Conservation (phyloP, 2,113 vertebrate species). For the Poecilia latipinna region DNA sequence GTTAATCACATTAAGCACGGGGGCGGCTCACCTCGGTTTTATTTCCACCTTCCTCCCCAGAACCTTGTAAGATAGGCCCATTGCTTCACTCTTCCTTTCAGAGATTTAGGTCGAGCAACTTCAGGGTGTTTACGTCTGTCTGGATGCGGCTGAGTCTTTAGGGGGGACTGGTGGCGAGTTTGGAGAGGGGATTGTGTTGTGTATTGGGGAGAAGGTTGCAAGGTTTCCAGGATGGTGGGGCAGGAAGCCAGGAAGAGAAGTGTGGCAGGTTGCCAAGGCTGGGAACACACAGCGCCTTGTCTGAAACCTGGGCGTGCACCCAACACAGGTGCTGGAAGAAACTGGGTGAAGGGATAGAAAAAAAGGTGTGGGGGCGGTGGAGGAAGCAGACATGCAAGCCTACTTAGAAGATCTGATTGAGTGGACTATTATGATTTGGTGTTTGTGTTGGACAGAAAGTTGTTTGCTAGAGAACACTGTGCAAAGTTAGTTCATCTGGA, state of each 20-base stretch:
- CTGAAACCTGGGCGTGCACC: conserved; percentile 69
- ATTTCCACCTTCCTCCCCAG: conserved; percentile 36
- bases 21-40: conserved; percentile 56
- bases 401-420: conserved; percentile 51
- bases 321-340: conserved; percentile 81
- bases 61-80: conserved; percentile 11
- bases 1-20: conserved; percentile 63
- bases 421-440: conserved; percentile 49
- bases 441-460: conserved; percentile 61
- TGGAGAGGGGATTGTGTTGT: conserved; percentile 41
- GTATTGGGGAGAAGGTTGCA: conserved; percentile 62
- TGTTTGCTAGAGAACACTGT: conserved; percentile 32
- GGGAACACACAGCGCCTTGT: conserved; percentile 78
- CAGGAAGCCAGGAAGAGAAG: conserved; percentile 70
- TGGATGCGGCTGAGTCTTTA: conserved; percentile 40
- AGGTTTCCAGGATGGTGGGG: conserved; percentile 77
- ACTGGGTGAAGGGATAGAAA: conserved; percentile 46
- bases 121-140: conserved; percentile 34
- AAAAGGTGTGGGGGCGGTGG: background rate
- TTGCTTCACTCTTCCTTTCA: conserved; percentile 27
- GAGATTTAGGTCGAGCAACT: conserved; percentile 14
- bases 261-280: conserved; percentile 70
- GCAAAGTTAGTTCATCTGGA: conserved; percentile 43
- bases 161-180: conserved; percentile 19
- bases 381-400: conserved; percentile 46